Evolutionary conservation across 1,140 invertebrate genomes (phyloP).

Genomic region (Acromyrmex echinatior): DNA sequence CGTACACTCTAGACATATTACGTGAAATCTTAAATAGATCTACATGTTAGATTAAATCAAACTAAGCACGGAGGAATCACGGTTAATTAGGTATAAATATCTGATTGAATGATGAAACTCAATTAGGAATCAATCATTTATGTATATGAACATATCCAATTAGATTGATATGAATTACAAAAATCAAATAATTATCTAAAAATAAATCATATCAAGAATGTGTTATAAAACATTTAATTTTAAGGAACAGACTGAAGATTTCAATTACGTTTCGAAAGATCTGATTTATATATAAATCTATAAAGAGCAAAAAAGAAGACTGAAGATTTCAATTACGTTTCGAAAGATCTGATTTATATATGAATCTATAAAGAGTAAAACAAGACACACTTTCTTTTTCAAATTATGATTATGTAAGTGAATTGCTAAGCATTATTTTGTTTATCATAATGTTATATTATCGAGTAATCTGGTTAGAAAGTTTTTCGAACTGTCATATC

Average conservation of each 20-base stretch:
- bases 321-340: background rate
- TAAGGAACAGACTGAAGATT: background rate
- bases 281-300: background rate
- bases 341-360: background rate
- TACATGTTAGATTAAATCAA: background rate
- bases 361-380: background rate
- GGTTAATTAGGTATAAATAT: background rate
- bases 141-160: background rate
- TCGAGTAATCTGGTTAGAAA: background rate
- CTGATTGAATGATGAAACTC: background rate
- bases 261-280: conserved; percentile 3
- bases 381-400: background rate
- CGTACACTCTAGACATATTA: background rate
- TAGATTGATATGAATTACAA: background rate
- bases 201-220: background rate
- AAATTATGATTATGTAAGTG: background rate
- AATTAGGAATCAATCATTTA: conserved; percentile 8
- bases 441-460: background rate
- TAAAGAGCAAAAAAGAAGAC: background rate
- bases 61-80: background rate
- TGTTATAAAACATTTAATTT: background rate
- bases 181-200: conserved; percentile 15
- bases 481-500: background rate
- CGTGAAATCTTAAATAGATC: conserved; percentile 7
- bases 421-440: background rate